Conservation (phyloP, 2,797 vertebrate species). For the Fringilla coelebs region DNA sequence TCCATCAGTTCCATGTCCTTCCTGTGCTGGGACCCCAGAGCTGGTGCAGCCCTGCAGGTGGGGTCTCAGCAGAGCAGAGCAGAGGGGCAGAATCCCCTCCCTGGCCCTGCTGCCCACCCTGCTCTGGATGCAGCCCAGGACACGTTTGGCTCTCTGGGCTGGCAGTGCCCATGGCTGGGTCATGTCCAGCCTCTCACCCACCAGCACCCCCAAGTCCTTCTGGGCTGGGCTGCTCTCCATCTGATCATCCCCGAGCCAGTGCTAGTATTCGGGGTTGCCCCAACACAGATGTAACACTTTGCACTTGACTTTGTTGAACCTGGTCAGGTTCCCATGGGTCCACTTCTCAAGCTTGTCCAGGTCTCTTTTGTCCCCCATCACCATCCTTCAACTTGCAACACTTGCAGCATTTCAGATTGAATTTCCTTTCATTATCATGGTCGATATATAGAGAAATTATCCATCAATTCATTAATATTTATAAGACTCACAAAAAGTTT, state of each 20-base stretch:
- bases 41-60: neutral
- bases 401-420: neutral
- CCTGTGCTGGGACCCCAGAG: neutral
- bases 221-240: fast-evolving
- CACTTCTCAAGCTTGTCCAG: neutral
- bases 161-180: fast-evolving
- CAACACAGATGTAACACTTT: neutral
- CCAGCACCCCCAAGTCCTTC: no score
- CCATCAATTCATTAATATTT: neutral
- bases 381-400: neutral
- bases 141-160: fast-evolving
- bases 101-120: fast-evolving
- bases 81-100: neutral
- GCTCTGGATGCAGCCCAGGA: neutral
- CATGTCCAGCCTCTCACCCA: fast-evolving
- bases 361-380: neutral
- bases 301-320: neutral
- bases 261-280: neutral
- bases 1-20: neutral
- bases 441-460: neutral
- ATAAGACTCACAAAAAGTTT: neutral
- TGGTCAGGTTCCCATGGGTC: neutral
- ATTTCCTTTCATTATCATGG: neutral
- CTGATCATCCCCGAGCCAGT: neutral
- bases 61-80: neutral